Conservation (phyloP, 1,140 invertebrate genomes). For the Hyles vespertilio region DNA sequence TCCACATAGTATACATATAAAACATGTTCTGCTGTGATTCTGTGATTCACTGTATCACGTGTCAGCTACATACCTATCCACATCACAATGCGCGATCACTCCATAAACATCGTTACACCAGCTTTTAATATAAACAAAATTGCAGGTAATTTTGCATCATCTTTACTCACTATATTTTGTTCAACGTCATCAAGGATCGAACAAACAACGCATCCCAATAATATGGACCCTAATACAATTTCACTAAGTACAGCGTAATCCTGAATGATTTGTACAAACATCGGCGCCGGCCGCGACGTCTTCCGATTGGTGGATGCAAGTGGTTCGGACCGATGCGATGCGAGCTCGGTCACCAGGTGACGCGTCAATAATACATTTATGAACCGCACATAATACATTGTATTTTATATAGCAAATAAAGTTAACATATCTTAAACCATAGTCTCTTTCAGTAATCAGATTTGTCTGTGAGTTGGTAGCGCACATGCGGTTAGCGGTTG, state of each 20-base stretch:
- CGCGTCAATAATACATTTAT: constrained; percentile 61
- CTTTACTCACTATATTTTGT: constrained; percentile 72
- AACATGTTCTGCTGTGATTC: constrained; percentile 72
- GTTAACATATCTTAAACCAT: constrained; percentile 75
- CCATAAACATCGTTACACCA: constrained; percentile 2
- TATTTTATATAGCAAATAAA: constrained; percentile 74
- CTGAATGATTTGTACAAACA: constrained; percentile 21
- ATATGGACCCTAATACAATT: constrained; percentile 30
- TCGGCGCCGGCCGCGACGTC: not conserved
- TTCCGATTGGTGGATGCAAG: constrained; percentile 12
- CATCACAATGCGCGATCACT: constrained; percentile 67
- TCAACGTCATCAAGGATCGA: constrained; percentile 64
- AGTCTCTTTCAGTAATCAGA: constrained; percentile 72
- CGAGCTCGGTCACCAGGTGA: constrained; percentile 56
- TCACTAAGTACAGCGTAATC: constrained; percentile 34
- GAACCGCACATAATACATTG: constrained; percentile 71
- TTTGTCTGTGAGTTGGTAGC: constrained; percentile 52
- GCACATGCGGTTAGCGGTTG: constrained; percentile 82
- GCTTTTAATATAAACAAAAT: constrained; percentile 46
- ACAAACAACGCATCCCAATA: constrained; percentile 45
- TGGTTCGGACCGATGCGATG: constrained; percentile 42
- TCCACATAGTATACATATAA: constrained; percentile 74
- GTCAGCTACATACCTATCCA: constrained; percentile 71
- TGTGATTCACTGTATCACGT: constrained; percentile 72
- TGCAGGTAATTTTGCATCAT: constrained; percentile 58